Conservation (phyloP, 2,797 vertebrate genomes). For the Enteromius mattozi region DNA sequence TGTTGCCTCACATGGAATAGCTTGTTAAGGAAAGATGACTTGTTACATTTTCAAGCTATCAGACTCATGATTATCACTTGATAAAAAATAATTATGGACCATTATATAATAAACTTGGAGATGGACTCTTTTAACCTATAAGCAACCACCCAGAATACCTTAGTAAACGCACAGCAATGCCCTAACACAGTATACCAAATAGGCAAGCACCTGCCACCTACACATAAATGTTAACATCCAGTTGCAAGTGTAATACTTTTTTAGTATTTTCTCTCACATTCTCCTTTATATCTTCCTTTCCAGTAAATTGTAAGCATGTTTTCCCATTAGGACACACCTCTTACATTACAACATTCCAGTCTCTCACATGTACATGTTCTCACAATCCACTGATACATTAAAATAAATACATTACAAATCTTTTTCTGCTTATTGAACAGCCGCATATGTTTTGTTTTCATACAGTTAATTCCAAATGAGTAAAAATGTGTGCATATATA, state of each 20-base stretch:
- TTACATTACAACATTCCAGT: conserved; percentile 17
- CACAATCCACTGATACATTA: neutral
- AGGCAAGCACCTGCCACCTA: neutral
- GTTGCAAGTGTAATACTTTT: neutral
- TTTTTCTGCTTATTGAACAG: neutral
- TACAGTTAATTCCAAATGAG: neutral
- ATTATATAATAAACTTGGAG: neutral
- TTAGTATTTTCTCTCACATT: neutral
- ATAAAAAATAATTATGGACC: neutral
- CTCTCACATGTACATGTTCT: neutral
- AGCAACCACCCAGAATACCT: neutral
- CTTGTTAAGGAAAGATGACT: neutral
- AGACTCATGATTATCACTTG: neutral
- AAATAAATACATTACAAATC: neutral
- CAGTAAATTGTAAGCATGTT: neutral
- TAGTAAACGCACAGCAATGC: neutral
- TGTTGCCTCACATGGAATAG: neutral
- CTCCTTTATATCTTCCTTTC: conserved; percentile 6
- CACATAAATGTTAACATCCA: neutral
- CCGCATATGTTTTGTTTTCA: neutral
- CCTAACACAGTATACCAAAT: neutral
- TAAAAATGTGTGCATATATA: neutral
- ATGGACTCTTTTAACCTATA: neutral
- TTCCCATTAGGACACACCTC: neutral
- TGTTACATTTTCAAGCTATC: neutral